These are phyloP conservation scores for Paramuricea clavata DNA, from an alignment of 92 coral and sea anemone genomes.

Conservation along the genomic window DNA sequence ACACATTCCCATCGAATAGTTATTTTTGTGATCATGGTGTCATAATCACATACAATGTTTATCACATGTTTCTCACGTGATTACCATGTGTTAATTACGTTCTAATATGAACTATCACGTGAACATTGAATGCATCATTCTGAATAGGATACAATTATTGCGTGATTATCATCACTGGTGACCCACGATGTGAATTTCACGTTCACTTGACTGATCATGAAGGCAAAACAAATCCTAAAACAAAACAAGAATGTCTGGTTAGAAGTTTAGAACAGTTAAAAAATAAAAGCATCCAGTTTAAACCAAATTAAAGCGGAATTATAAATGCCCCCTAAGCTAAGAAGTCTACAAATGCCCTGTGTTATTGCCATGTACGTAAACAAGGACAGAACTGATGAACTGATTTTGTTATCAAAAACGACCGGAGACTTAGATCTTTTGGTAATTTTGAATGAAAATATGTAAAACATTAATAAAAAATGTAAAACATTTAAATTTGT, in stretches of 20 bases:
- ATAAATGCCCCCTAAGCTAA: background rate
- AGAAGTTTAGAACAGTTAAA: too few species aligned
- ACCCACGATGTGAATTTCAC: background rate
- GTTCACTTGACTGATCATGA: background rate
- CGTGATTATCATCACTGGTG: background rate
- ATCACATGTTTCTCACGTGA: background rate
- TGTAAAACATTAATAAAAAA: too few species aligned
- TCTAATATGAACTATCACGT: background rate
- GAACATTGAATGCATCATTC: background rate
- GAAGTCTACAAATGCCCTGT: background rate
- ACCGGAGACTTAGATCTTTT: too few species aligned
- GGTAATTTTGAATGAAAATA: too few species aligned
- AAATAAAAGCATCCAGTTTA: background rate
- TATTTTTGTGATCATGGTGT: background rate
- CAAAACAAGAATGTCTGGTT: background rate
- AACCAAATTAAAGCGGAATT: background rate
- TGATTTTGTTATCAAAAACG: too few species aligned
- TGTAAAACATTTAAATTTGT: too few species aligned
- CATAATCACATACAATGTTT: background rate
- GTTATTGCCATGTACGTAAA: background rate
- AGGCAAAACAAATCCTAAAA: conserved; percentile 34
- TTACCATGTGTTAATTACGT: background rate
- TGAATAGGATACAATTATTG: background rate
- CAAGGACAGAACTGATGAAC: too few species aligned
- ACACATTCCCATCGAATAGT: too few species aligned